Conservation (phyloP, 2,113 vertebrate species). For the Phaetusa simplex region DNA sequence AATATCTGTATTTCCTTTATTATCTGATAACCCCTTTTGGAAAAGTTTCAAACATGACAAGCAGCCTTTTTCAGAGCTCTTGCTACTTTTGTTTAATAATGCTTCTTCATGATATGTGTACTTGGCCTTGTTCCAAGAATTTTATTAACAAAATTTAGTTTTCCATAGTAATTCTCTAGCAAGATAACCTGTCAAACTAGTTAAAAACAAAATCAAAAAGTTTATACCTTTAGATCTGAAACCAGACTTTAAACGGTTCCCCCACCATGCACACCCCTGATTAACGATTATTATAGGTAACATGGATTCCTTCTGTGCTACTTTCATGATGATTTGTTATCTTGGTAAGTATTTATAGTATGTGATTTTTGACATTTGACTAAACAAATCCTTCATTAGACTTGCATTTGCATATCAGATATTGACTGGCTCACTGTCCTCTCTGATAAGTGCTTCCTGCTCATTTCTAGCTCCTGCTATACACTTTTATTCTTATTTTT, state of each 20-base stretch:
- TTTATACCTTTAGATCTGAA: neutral
- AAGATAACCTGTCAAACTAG: neutral
- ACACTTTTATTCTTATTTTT: neutral
- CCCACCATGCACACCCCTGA: rapidly evolving
- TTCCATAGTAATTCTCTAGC: neutral
- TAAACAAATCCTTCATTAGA: neutral
- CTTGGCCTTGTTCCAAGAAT: neutral
- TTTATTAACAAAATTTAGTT: neutral
- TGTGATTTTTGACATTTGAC: neutral
- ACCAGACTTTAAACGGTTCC: rapidly evolving
- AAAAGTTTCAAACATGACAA: neutral
- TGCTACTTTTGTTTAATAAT: neutral
- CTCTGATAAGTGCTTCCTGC: neutral
- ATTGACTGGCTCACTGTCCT: neutral
- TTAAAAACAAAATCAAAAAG: neutral
- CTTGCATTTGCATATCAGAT: neutral
- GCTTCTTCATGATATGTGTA: neutral
- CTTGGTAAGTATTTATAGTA: neutral
- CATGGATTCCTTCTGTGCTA: neutral
- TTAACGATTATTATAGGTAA: neutral
- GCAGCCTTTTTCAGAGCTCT: neutral
- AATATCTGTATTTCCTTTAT: neutral
- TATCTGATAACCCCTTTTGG: neutral
- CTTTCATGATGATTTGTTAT: neutral
- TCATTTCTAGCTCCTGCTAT: neutral